Percentiles rank a stretch among this genome's conserved stretches.
phyloP scores from a whole-genome alignment of 2,113 vertebrate species.

The Tragelaphus imberbis region DNA sequence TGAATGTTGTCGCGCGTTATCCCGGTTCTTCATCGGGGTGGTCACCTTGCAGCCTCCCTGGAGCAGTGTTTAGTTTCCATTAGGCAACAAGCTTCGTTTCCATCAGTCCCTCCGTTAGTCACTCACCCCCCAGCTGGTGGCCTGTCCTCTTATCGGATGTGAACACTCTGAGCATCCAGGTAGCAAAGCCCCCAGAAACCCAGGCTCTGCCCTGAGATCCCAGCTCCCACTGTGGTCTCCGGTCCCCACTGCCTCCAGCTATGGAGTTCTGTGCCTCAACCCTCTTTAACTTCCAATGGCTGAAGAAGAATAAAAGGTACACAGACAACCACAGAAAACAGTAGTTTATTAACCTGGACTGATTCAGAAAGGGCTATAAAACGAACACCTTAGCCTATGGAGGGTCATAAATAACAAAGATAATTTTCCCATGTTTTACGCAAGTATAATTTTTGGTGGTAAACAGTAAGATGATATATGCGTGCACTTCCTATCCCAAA shows the following conservation, averaged over 20 bases:
- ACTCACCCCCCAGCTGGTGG: background rate
- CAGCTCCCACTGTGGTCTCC: background rate
- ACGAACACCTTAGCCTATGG: background rate
- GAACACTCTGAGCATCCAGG: background rate
- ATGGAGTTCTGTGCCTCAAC: background rate
- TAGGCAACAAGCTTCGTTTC: background rate
- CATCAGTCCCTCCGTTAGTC: background rate
- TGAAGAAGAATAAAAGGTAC: background rate
- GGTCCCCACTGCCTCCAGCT: background rate
- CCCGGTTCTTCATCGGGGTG: background rate
- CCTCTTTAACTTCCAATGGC: background rate
- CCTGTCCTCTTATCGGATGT: background rate
- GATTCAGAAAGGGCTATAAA: background rate
- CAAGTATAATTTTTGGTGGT: constrained; percentile 31
- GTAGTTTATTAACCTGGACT: background rate
- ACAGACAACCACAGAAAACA: background rate
- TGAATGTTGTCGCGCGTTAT: background rate
- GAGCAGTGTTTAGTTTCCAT: background rate
- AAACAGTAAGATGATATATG: constrained; percentile 65
- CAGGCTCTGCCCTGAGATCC: background rate
- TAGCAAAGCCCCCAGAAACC: background rate
- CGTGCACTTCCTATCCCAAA: constrained; percentile 37
- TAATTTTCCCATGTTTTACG: constrained; percentile 45
- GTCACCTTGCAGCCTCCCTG: background rate
- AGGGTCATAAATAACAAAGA: constrained; percentile 37